A percentile compares a stretch with the other conserved stretches of the same genome.
Evolutionary conservation across 2,113 vertebrate species (phyloP).

Genomic region (Cynoglossus semilaevis): DNA sequence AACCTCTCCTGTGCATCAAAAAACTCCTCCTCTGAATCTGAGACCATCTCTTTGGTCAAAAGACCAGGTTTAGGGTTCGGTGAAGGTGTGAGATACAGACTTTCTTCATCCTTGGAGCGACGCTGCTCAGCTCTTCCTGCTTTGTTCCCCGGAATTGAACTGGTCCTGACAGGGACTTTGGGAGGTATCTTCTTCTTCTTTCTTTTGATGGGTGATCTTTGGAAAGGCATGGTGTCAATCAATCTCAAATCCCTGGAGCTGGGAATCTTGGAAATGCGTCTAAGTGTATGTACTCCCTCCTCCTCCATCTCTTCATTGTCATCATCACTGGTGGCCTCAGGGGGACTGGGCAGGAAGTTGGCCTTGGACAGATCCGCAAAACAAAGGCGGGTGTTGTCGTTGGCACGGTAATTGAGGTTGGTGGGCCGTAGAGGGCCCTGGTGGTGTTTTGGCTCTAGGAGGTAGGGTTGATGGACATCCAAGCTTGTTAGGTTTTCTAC

Average conservation of each 20-base stretch:
- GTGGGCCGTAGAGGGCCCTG: conserved; percentile 51
- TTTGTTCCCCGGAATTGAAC: conserved; percentile 65
- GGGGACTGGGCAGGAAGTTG: conserved; percentile 56
- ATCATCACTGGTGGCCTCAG: conserved; percentile 64
- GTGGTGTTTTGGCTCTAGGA: conserved; percentile 67
- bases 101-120: conserved; percentile 63
- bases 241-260: conserved; percentile 71
- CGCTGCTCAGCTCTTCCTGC: conserved; percentile 43
- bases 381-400: conserved; percentile 71
- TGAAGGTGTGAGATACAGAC: conserved; percentile 59
- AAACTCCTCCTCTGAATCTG: conserved; percentile 95
- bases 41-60: conserved; percentile 82
- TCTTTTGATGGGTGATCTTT: conserved; percentile 51
- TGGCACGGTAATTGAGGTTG: conserved; percentile 54
- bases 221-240: conserved; percentile 70
- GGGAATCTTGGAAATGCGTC: conserved; percentile 71
- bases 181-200: conserved; percentile 66
- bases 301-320: conserved; percentile 64
- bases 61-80: conserved; percentile 63
- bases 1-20: conserved; percentile 90
- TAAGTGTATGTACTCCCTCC: conserved; percentile 32
- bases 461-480: conserved; percentile 73
- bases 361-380: conserved; percentile 77
- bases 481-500: conserved; percentile 69
- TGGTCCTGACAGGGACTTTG: conserved; percentile 71